These are phyloP conservation scores for Colletes collaris DNA, from an alignment of 2,888 invertebrate genomes.

Conservation along the genomic window DNA sequence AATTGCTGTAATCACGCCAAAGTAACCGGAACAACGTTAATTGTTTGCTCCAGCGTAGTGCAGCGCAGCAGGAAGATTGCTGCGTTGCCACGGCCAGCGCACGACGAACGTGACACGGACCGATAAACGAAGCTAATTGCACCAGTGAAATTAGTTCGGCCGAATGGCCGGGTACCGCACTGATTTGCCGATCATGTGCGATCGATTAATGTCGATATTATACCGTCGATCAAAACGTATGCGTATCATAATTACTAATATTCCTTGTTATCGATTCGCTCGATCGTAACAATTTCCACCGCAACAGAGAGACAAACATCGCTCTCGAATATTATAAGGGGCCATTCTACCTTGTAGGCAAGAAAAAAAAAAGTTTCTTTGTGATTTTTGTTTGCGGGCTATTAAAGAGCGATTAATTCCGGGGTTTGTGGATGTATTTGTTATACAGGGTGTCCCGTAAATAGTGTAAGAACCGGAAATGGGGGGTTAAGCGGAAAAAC, in stretches of 20 bases:
- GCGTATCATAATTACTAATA: conserved; percentile 30
- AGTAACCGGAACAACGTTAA: conserved; percentile 72
- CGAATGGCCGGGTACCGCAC: conserved; percentile 20
- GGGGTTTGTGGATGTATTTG: too few relatives aligned
- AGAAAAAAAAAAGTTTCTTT: too few relatives aligned
- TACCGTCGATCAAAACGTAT: conserved; percentile 38
- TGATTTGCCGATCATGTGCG: conserved; percentile 37
- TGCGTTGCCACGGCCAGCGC: conserved; percentile 39
- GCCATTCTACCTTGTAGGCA: too few relatives aligned
- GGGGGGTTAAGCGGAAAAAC: too few relatives aligned
- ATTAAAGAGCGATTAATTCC: too few relatives aligned
- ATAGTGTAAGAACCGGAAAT: too few relatives aligned
- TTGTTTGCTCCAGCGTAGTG: conserved; percentile 63
- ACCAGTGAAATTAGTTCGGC: conserved; percentile 67
- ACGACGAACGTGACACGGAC: conserved; percentile 56
- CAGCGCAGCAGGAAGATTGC: conserved; percentile 57
- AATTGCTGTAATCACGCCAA: conserved; percentile 65
- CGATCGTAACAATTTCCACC: background rate
- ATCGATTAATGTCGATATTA: conserved; percentile 46
- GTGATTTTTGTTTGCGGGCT: too few relatives aligned
- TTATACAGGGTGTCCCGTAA: too few relatives aligned
- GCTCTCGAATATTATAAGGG: too few relatives aligned
- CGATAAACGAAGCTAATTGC: conserved; percentile 73
- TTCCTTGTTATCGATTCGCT: conserved; percentile 25
- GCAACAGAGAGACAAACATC: background rate